A percentile compares a stretch with the other conserved stretches of the same genome.
phyloP scores from a whole-genome alignment of 2,888 invertebrate genomes.

The Andrena hattorfiana region DNA sequence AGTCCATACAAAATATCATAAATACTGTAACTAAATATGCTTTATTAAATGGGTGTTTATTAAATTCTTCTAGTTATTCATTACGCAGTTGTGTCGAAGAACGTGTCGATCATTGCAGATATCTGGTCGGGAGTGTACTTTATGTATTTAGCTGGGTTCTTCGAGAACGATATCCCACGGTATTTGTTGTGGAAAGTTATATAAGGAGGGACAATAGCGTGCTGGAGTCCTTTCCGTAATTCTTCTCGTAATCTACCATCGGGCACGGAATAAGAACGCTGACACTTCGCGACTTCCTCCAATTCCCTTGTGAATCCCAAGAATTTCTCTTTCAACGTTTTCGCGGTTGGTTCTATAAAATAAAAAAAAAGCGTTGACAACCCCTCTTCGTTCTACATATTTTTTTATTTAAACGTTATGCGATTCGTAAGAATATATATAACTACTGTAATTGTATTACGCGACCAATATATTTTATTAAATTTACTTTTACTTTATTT shows the following conservation, averaged over 20 bases:
- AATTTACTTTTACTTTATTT: conserved; percentile 12
- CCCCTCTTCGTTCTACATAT: conserved; percentile 7
- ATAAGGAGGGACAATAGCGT: conserved; percentile 94
- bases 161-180: conserved; percentile 93
- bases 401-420: conserved; percentile 5
- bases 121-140: conserved; percentile 95
- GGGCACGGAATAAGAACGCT: conserved; percentile 96
- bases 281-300: conserved; percentile 94
- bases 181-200: conserved; percentile 92
- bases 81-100: conserved; percentile 91
- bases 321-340: conserved; percentile 82
- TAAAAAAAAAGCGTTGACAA: conserved; percentile 6
- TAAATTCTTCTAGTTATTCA: conserved; percentile 72
- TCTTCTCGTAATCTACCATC: conserved; percentile 95
- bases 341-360: conserved; percentile 85
- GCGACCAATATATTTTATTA: conserved; percentile 18
- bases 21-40: conserved; percentile 84
- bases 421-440: conserved; percentile 10
- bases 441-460: conserved; percentile 9
- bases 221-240: conserved; percentile 95
- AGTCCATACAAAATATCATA: conserved; percentile 76
- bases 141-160: conserved; percentile 97
- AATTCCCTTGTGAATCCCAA: conserved; percentile 97
- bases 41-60: conserved; percentile 85
- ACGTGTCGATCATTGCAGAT: conserved; percentile 93